Evolutionary conservation across 2,888 invertebrate species (phyloP).

Genomic region (Melinaea menophilus): DNA sequence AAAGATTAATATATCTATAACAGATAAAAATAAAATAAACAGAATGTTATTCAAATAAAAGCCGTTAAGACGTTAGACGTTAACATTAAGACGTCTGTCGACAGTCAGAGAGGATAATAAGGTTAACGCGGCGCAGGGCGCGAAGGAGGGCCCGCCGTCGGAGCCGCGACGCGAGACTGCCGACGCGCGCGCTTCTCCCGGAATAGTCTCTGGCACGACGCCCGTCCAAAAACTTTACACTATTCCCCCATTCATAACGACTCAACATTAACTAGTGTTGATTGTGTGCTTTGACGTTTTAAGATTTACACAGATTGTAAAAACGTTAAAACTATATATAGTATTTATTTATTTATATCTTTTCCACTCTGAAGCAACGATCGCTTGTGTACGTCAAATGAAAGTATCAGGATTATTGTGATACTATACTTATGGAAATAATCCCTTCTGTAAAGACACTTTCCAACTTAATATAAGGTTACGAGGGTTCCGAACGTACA

Average conservation of each 20-base stretch:
- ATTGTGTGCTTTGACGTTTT: constrained; percentile 17
- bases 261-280: constrained; percentile 31
- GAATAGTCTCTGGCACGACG: constrained; percentile 65
- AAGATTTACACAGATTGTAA: no score
- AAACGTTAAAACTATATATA: no score
- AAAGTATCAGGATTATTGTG: no score
- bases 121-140: constrained; percentile 24
- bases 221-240: constrained; percentile 56
- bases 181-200: constrained; percentile 63
- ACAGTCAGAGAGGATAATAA: constrained; percentile 22
- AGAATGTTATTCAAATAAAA: constrained; percentile 7
- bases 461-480: no score
- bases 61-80: neutral
- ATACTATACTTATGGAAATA: no score
- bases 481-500: no score
- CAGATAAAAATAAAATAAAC: neutral
- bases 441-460: no score
- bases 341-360: no score
- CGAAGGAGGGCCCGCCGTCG: constrained; percentile 36
- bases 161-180: constrained; percentile 63
- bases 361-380: no score
- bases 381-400: no score
- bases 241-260: constrained; percentile 66
- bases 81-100: constrained; percentile 14
- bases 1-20: neutral